Base-by-base conservation (phyloP, 2,888 invertebrate species). In the Eupithecia subfuscata region DNA sequence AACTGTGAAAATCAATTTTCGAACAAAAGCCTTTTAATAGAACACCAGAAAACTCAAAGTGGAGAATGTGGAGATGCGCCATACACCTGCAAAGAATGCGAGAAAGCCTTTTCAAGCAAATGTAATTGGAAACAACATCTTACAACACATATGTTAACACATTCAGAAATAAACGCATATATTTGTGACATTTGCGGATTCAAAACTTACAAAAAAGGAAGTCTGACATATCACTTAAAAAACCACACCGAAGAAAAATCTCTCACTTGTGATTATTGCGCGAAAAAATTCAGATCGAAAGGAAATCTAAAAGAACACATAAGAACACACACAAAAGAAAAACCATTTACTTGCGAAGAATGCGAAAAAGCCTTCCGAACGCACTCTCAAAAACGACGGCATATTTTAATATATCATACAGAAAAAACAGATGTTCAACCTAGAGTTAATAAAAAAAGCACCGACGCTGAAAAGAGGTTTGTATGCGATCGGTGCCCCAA, bases 271-370 rank as follows among this genome's bases (percentile, higher is more conserved):
- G 68, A 68, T 45, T 68, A 68, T 25, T 68, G 68, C 68, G 22
- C n/a, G 22, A 68, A 68, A 25, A 68, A 68, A 25, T 68, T 68
- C 25, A 68, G 22, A 68, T 22, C 40, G 0, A 68, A 68, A 40
- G 40, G 43, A 12, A 68, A 68, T 43, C 8, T 68, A 22, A 40
- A 40, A 22, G 40, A 67, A 40, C 67, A 67, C 6, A 40, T 67
- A 40, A n/a, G 67, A 40, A 67, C 40, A n/a, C 68, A 68, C 14
- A 68, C 22, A 37, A 68, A 68, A n/a, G 43, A 68, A 40, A 68
- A 40, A 9, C 68, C 68, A 22, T 68, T 68, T 22, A 0, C 43
- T 3, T 68, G 68, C 22, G 43, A 68, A 7, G 14, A 25, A 22
- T 68, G 68, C 22, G 43, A 68, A 16, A 68, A 68, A 40, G 14